Conservation (phyloP, 1,140 invertebrate genomes). For the Orussus abietinus region DNA sequence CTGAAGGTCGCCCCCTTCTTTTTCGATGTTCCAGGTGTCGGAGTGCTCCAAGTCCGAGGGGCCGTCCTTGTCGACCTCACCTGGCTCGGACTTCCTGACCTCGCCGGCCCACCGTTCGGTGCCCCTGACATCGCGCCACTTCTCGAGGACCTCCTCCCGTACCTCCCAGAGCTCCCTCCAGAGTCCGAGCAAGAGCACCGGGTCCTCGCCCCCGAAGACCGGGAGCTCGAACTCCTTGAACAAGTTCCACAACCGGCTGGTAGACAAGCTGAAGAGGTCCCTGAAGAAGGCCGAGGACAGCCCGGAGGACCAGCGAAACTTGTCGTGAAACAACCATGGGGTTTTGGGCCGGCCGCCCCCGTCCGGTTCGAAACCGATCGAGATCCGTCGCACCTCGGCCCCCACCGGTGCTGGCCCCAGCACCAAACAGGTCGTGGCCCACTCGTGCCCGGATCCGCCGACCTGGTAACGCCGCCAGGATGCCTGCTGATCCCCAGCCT, state of each 20-base stretch:
- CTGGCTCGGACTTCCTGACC: constrained; percentile 63
- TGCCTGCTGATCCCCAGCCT: too few species aligned
- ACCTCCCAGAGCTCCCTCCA: constrained; percentile 61
- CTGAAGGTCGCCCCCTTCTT: constrained; percentile 13
- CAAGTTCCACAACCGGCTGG: constrained; percentile 79
- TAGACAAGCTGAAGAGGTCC: constrained; percentile 77
- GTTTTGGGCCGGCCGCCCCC: constrained; percentile 46
- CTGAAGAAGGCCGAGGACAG: constrained; percentile 63
- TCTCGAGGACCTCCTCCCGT: constrained; percentile 59
- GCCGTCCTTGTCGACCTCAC: constrained; percentile 67
- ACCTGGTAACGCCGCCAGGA: constrained; percentile 23
- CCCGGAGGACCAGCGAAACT: constrained; percentile 53
- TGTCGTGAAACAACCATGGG: constrained; percentile 48
- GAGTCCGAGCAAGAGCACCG: constrained; percentile 60
- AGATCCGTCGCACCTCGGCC: constrained; percentile 47
- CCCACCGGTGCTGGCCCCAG: constrained; percentile 29
- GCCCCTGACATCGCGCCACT: constrained; percentile 58
- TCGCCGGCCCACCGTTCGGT: constrained; percentile 63
- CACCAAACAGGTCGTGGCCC: constrained; percentile 27
- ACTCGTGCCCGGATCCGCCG: constrained; percentile 39
- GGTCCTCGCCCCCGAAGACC: constrained; percentile 59
- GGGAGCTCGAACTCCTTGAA: constrained; percentile 64
- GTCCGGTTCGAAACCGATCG: constrained; percentile 47
- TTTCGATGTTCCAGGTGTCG: constrained; percentile 52
- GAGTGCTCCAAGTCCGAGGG: constrained; percentile 77